Evolutionary conservation across 2,113 vertebrate genomes (phyloP).

Genomic region (Chlamydotis undulata): DNA sequence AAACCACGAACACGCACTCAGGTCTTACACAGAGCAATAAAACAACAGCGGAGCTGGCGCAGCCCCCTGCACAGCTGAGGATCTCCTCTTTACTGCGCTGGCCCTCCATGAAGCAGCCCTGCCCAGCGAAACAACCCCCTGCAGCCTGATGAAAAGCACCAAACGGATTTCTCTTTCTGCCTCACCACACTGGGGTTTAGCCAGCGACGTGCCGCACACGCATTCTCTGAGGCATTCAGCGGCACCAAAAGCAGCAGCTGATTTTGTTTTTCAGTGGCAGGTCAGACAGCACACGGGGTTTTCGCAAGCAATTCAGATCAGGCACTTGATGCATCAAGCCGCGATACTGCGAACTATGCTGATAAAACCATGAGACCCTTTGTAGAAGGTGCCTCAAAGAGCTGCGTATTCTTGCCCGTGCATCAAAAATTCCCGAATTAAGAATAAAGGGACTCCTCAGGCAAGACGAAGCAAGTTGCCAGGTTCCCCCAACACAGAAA

Average conservation of each 20-base stretch:
- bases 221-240: fast-evolving
- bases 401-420: fast-evolving
- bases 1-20: neutral
- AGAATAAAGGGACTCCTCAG: fast-evolving
- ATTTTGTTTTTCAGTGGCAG: neutral
- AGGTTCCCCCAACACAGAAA: too few species aligned
- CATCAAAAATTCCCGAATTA: neutral
- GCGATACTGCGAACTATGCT: fast-evolving
- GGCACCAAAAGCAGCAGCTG: neutral
- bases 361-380: neutral
- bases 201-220: fast-evolving
- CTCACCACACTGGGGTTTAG: fast-evolving
- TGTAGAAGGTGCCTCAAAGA: neutral
- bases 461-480: fast-evolving
- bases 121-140: neutral
- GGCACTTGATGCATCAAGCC: neutral
- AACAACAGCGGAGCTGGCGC: neutral
- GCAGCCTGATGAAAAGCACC: neutral
- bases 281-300: neutral
- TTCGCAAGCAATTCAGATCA: neutral
- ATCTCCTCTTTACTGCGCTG: neutral
- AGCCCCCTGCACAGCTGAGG: fast-evolving
- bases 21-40: neutral
- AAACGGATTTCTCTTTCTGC: neutral
- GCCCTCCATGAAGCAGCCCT: neutral